Evolutionary conservation across 2,888 invertebrate genomes (phyloP).

Genomic region (Galeopsomyia nigrocyanea): DNA sequence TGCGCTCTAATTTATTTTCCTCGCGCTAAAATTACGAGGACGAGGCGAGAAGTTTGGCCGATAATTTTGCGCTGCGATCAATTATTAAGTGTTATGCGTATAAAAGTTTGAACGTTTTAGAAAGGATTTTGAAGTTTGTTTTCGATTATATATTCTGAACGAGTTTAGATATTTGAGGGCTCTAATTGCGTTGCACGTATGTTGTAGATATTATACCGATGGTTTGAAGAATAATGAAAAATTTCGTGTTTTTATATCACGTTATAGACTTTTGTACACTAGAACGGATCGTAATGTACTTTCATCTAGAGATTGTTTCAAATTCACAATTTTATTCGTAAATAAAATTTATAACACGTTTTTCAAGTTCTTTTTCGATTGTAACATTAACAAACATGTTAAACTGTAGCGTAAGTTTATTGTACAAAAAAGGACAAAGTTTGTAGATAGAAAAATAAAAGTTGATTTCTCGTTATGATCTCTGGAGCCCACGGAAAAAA

Average conservation of each 20-base stretch:
- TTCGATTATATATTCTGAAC: slow-evolving; percentile 39
- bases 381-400: slow-evolving; percentile 7
- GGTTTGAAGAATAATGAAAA: no score
- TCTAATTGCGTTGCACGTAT: slow-evolving; percentile 6
- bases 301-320: no score
- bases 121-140: background rate
- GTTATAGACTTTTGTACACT: slow-evolving; percentile 34
- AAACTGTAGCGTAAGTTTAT: slow-evolving; percentile 23
- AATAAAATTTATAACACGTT: no score
- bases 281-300: slow-evolving; percentile 29
- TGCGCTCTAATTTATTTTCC: slow-evolving; percentile 25
- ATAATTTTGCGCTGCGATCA: slow-evolving; percentile 59
- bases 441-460: slow-evolving; percentile 19
- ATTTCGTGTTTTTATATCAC: slow-evolving; percentile 24
- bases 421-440: slow-evolving; percentile 27
- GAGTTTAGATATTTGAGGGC: slow-evolving; percentile 22
- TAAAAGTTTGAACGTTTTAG: slow-evolving; percentile 28
- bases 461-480: background rate
- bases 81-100: slow-evolving; percentile 59
- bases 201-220: no score
- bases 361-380: slow-evolving; percentile 42
- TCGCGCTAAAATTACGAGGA: slow-evolving; percentile 17
- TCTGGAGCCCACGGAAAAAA: background rate
- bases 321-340: no score
- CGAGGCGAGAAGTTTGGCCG: slow-evolving; percentile 4